phyloP scores from a whole-genome alignment of 53 echinoderm and acorn worm species.

The Antedon mediterranea region DNA sequence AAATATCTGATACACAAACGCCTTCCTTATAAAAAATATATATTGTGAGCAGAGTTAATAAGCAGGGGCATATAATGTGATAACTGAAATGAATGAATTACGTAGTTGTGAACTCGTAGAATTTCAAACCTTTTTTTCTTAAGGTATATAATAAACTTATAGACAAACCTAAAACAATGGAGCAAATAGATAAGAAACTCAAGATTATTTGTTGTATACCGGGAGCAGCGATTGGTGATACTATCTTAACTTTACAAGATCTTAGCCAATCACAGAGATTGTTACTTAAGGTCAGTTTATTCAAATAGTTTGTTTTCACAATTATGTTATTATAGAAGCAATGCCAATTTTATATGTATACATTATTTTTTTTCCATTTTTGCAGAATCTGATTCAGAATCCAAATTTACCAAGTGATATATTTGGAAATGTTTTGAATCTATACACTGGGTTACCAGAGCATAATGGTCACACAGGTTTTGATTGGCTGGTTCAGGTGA shows the following conservation, averaged over 20 bases:
- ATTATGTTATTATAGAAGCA: no score
- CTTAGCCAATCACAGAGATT: conserved; percentile 38
- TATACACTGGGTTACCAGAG: conserved; percentile 8
- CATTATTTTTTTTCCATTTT: no score
- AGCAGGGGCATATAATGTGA: no score
- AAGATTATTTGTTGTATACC: conserved; percentile 33
- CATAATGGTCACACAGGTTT: neutral
- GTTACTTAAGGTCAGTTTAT: conserved; percentile 43
- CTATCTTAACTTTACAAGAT: conserved; percentile 27
- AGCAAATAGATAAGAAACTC: conserved; percentile 28
- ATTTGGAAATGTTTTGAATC: conserved; percentile 19
- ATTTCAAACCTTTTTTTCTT: neutral
- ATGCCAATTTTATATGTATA: no score
- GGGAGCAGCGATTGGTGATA: conserved; percentile 31
- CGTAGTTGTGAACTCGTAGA: neutral
- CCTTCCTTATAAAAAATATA: no score
- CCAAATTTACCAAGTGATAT: conserved; percentile 15
- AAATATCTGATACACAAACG: no score
- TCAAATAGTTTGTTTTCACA: neutral
- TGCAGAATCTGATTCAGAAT: conserved; percentile 41
- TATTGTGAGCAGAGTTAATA: no score
- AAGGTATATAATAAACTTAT: conserved; percentile 43
- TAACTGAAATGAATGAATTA: no score
- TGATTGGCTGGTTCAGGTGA: neutral
- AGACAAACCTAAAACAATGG: conserved; percentile 14